A percentile compares a stretch with the other conserved stretches of the same genome.
phyloP scores from a whole-genome alignment of 2,888 invertebrate species.

The Ecdyonurus torrentis region DNA sequence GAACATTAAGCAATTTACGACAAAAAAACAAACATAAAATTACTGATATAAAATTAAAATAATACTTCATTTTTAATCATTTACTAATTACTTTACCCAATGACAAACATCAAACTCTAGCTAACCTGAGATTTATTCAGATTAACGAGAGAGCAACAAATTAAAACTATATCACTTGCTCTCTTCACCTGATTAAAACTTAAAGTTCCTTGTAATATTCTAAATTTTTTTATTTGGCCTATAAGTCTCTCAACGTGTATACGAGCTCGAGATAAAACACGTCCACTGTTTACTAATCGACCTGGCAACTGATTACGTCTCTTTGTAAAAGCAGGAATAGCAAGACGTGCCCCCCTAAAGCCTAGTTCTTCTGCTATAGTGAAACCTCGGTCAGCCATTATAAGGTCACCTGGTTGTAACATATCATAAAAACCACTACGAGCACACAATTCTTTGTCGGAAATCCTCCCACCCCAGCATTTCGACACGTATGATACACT shows the following conservation, averaged over 20 bases:
- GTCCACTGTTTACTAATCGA: conserved; percentile 8
- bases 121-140: no score
- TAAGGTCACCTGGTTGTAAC: conserved; percentile 13
- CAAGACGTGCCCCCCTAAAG: conserved; percentile 8
- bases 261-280: conserved; percentile 12
- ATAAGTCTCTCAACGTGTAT: conserved; percentile 14
- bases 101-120: no score
- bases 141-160: no score
- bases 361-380: conserved; percentile 12
- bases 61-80: no score
- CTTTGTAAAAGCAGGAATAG: conserved; percentile 13
- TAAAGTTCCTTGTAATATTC: no score
- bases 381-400: conserved; percentile 17
- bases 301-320: conserved; percentile 9
- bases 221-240: conserved; percentile 12
- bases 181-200: no score
- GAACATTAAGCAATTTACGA: no score
- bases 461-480: conserved; percentile 13
- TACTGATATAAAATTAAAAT: no score
- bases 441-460: conserved; percentile 13
- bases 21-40: no score
- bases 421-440: conserved; percentile 11
- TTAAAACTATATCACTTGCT: no score
- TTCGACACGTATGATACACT: conserved; percentile 13
- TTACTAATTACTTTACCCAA: no score